phyloP scores from a whole-genome alignment of 2,797 vertebrate species.

The Tokudaia tokunoshimensis region DNA sequence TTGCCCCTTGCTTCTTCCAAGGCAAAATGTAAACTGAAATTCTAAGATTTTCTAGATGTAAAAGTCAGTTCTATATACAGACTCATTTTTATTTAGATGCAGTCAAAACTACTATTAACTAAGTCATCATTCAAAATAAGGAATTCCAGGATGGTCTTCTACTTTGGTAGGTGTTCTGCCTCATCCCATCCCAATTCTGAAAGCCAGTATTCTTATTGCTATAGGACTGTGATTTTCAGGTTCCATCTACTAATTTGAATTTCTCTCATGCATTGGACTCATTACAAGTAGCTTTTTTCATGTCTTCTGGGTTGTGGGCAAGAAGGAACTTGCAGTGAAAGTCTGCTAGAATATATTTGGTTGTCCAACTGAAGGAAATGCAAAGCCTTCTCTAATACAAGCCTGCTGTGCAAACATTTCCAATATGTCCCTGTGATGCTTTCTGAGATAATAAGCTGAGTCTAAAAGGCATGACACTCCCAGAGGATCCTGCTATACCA shows the following conservation, averaged over 20 bases:
- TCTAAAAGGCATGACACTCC: not conserved
- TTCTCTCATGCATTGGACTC: not conserved
- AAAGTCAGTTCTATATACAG: not conserved
- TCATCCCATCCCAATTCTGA: not conserved
- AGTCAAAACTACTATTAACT: not conserved
- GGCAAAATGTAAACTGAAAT: constrained; percentile 38
- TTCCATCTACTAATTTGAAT: not conserved
- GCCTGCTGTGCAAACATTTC: constrained; percentile 34
- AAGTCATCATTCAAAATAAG: not conserved
- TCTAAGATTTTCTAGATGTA: not conserved
- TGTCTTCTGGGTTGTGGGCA: not conserved
- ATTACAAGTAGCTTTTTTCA: not conserved
- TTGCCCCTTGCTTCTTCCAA: constrained; percentile 40
- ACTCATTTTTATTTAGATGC: not conserved
- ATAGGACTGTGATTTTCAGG: not conserved
- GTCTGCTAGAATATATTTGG: not conserved
- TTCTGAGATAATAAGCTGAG: constrained; percentile 59
- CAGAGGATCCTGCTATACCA: no score
- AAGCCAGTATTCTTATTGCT: not conserved
- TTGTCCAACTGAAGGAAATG: constrained; percentile 56
- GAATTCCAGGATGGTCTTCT: not conserved
- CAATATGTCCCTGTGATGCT: constrained; percentile 44
- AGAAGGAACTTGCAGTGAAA: constrained; percentile 20
- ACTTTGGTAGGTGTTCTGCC: not conserved
- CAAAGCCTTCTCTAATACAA: constrained; percentile 17